A percentile compares a stretch with the other conserved stretches of the same genome.
These are phyloP conservation scores for Eumeta japonica DNA, from an alignment of 1,140 invertebrate genomes.

Conservation along the genomic window DNA sequence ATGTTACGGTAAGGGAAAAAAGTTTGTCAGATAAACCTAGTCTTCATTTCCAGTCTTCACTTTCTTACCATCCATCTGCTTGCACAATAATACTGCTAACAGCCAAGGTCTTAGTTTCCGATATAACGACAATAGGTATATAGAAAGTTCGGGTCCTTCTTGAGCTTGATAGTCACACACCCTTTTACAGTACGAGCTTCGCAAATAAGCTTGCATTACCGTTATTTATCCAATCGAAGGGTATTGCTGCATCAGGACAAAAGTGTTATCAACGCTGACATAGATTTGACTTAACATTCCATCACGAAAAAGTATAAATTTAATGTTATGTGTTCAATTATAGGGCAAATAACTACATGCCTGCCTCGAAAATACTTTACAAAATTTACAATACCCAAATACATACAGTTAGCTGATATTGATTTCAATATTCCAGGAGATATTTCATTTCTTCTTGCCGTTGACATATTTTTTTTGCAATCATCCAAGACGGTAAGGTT, in stretches of 20 bases:
- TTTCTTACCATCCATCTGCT: too few relatives aligned
- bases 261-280: neutral
- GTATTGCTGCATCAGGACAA: neutral
- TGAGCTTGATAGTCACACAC: slow-evolving; percentile 1
- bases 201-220: slow-evolving; percentile 1
- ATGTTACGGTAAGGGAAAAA: too few relatives aligned
- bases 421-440: slow-evolving; percentile 6
- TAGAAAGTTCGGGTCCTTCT: slow-evolving; percentile 3
- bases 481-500: slow-evolving; percentile 2
- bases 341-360: neutral
- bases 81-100: too few relatives aligned
- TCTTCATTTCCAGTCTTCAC: too few relatives aligned
- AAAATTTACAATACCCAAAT: slow-evolving; percentile 2
- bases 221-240: neutral
- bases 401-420: slow-evolving; percentile 1
- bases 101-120: slow-evolving; percentile 1
- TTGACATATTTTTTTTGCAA: neutral
- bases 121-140: slow-evolving; percentile 2
- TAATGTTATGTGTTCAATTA: slow-evolving; percentile 1
- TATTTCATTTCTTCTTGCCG: neutral
- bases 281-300: neutral
- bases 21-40: too few relatives aligned
- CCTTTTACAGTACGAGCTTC: slow-evolving; percentile 1
- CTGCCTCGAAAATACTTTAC: slow-evolving; percentile 1
- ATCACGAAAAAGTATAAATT: neutral